These are phyloP conservation scores for Drosophila bocki DNA, from an alignment of 1,140 invertebrate genomes.

Conservation along the genomic window DNA sequence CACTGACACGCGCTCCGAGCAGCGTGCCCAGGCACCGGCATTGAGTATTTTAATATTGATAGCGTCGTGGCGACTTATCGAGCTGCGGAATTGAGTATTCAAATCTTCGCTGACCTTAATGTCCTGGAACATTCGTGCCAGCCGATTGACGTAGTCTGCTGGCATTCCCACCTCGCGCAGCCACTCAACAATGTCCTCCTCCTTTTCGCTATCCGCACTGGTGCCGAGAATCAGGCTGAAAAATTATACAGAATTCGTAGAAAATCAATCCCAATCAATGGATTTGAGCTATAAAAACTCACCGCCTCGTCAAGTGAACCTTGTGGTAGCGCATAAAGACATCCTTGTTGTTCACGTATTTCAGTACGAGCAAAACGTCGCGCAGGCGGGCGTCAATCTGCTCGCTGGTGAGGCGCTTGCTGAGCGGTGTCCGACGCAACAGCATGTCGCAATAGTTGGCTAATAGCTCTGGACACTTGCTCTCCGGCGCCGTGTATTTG, in stretches of 20 bases:
- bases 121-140: conserved; percentile 99
- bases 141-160: conserved; percentile 99
- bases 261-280: no score
- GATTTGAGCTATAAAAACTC: conserved; percentile 85
- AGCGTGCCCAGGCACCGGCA: conserved; percentile 98
- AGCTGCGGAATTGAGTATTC: conserved; percentile 96
- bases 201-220: conserved; percentile 99
- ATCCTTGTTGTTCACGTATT: conserved; percentile 99
- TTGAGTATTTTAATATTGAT: conserved; percentile 98
- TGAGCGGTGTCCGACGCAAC: conserved; percentile 97
- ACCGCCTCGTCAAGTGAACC: conserved; percentile 97
- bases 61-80: conserved; percentile 88
- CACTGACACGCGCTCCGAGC: conserved; percentile 96
- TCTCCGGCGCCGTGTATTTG: conserved; percentile 92
- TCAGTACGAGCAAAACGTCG: conserved; percentile 97
- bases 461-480: conserved; percentile 98
- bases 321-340: conserved; percentile 99
- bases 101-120: conserved; percentile 98
- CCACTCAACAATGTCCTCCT: conserved; percentile 99
- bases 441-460: conserved; percentile 99
- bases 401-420: conserved; percentile 98
- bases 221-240: conserved; percentile 94
- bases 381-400: conserved; percentile 97
- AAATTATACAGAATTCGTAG: background rate
- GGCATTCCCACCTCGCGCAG: conserved; percentile 98